Evolutionary conservation across 1,140 invertebrate species (phyloP), one percentile per base, ranked within the genome.

Genomic region (Penaeus indicus): DNA sequence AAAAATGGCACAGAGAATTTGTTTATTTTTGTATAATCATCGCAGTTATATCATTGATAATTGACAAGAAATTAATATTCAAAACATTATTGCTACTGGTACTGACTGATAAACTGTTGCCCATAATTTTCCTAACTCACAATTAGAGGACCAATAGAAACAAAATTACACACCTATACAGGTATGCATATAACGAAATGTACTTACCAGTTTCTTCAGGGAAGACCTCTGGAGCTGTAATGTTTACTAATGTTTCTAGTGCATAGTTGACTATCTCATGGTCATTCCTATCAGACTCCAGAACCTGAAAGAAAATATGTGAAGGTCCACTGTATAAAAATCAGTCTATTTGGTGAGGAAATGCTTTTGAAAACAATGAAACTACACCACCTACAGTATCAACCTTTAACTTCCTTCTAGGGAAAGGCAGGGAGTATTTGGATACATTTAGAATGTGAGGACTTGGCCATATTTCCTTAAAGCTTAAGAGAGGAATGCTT

Each of bases 211-310:
- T 96, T 93, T 97, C 96, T 54, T 97, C 96, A 91, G 85, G 87
- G 77, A 97, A 96, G 63, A 95, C 94, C 92, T 97, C 96, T 91
- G 96, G 95, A 27, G 95, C 96, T 88, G 97, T 97, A 84, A 99
- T 95, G 93, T 98, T 97, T 92, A 96, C 97, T 0, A 99, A 93
- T 3, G 97, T 97, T 92, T 99, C 98, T 27, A 99, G 93, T 8
- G 96, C 96, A 94, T 98, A 96, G 90, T 97, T 96, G 61, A 98
- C 95, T 67, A 98, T 98, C 94, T 99, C 98, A 91, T 95, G 95
- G 93, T 99, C 97, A 87, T 95, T 95, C 91, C 96, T 94, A 92
- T 98, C 97, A 86, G 95, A 94, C 93, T 97, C 95, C 88, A 98
- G 92, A n/a, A 96, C 95, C 94, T 95, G 91, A 77, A 91, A 87